Percentiles rank a stretch among this genome's conserved stretches.
Evolutionary conservation across 2,888 invertebrate genomes (phyloP).

Genomic region (Digitonthophagus gazella): DNA sequence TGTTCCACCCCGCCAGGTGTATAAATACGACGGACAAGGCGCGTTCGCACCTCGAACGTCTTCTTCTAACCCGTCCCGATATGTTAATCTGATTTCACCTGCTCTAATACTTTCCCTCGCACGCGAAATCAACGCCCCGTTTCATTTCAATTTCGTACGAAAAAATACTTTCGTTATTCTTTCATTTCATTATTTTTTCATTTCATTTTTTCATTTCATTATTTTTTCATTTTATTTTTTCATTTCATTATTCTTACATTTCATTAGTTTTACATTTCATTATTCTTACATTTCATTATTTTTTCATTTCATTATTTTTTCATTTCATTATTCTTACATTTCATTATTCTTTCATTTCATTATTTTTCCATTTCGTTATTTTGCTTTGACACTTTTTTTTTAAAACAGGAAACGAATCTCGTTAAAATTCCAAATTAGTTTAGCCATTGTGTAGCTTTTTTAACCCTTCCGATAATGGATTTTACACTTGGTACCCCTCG

Average conservation of each 20-base stretch:
- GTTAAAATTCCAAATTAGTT: neutral
- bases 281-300: no score
- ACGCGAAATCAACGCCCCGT: neutral
- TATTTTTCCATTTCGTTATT: no score
- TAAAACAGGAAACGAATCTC: neutral
- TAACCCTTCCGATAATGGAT: neutral
- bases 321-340: no score
- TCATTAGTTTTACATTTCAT: no score
- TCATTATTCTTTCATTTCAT: no score
- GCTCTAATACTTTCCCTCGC: neutral
- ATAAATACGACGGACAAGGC: neutral
- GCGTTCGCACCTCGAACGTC: neutral
- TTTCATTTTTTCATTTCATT: no score
- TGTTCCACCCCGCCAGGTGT: neutral
- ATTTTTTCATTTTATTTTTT: no score
- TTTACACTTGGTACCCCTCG: neutral
- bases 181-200: no score
- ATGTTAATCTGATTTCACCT: neutral
- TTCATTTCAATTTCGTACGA: neutral
- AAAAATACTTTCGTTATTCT: neutral
- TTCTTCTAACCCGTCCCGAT: neutral
- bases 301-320: no score
- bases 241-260: no score
- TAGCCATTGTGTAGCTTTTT: neutral
- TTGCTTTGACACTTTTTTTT: no score